Evolutionary conservation across 1,140 invertebrate genomes (phyloP).

Genomic region (Pollicipes pollicipes): DNA sequence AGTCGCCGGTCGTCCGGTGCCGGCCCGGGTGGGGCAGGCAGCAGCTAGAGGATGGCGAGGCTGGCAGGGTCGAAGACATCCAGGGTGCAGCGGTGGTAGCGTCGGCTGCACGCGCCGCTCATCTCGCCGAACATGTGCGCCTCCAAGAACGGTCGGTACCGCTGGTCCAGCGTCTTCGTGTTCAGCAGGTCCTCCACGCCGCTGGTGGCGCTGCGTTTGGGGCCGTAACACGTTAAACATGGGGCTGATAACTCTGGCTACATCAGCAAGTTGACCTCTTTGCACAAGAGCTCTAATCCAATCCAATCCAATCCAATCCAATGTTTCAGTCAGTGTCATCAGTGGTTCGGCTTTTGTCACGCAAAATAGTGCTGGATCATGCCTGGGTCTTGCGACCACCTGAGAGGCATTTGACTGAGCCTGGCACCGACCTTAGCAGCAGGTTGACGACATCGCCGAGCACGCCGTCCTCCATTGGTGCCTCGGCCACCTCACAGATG

Average conservation of each 20-base stretch:
- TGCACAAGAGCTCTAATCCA: too few relatives aligned
- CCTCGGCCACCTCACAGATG: slow-evolving; percentile 8
- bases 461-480: neutral
- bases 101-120: neutral
- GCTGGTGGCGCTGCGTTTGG: neutral
- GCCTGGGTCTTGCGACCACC: too few relatives aligned
- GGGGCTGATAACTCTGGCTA: too few relatives aligned
- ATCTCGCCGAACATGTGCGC: neutral
- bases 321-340: too few relatives aligned
- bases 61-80: neutral
- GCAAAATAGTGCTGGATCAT: too few relatives aligned
- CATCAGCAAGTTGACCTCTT: too few relatives aligned
- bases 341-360: too few relatives aligned
- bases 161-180: neutral
- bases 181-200: neutral
- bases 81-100: neutral
- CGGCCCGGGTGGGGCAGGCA: too few relatives aligned
- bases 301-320: too few relatives aligned
- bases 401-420: too few relatives aligned
- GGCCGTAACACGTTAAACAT: too few relatives aligned
- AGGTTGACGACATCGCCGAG: neutral
- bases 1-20: too few relatives aligned
- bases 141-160: neutral
- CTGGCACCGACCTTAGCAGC: neutral
- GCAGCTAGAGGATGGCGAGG: neutral